Evolutionary conservation across 2,113 vertebrate genomes (phyloP).

Genomic region (Pardalotus punctatus): DNA sequence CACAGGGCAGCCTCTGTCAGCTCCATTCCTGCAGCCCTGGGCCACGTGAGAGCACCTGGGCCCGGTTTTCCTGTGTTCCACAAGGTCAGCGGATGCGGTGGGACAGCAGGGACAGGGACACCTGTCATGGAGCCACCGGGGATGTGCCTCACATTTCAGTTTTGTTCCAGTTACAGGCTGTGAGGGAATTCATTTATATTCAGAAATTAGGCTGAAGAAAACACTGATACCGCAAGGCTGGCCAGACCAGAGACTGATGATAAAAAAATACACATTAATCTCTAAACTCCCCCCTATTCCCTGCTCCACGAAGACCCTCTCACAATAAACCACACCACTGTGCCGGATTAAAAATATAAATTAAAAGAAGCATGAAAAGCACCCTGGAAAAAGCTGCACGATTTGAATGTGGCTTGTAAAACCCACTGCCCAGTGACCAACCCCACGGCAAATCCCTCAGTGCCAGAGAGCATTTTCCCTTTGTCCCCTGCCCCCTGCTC

Average conservation of each 20-base stretch:
- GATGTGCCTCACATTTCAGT: background rate
- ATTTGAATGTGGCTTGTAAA: background rate
- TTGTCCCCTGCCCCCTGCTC: slow-evolving; percentile 16
- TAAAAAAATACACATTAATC: background rate
- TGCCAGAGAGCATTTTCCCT: background rate
- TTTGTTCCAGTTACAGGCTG: background rate
- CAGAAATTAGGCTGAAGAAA: background rate
- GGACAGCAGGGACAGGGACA: background rate
- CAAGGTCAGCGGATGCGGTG: background rate
- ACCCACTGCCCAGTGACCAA: background rate
- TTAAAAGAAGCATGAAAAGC: background rate
- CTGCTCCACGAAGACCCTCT: background rate
- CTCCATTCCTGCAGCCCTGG: background rate
- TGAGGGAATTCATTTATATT: background rate
- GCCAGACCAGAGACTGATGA: background rate
- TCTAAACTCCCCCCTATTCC: background rate
- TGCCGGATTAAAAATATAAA: background rate
- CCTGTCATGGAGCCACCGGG: background rate
- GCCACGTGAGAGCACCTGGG: background rate
- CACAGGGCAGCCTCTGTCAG: background rate
- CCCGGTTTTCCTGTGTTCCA: background rate
- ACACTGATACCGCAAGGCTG: background rate
- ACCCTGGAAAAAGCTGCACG: background rate
- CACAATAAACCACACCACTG: background rate
- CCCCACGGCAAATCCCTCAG: background rate